Evolutionary conservation across 2,797 vertebrate species (phyloP), one percentile per base, ranked within the genome.

Genomic region (Uromys caudimaculatus): DNA sequence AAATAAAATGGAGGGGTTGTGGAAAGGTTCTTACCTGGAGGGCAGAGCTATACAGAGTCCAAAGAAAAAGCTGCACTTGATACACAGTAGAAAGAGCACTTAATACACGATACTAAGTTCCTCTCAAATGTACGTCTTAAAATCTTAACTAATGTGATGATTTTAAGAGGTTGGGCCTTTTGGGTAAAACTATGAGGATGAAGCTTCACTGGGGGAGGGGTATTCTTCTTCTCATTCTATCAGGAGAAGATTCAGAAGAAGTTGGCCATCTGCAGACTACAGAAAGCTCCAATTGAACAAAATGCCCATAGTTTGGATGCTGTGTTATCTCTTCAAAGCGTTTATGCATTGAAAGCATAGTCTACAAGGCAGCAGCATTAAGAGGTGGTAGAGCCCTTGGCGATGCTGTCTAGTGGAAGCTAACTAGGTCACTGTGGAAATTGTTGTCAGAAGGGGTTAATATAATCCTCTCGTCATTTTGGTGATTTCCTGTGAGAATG

Each of bases 21-120:
- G 44, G 21, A 41, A 78, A 89, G 21, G 10, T 38, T 29, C 10
- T 6, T 35, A 47, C 38, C 6, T 56, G 17, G 23, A 71, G 27
- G 4, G 60, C 0, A 29, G n/a, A 85, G 47, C 6, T 17, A 79
- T 1, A 27, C 2, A 75, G 4, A 0, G 7, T 92, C n/a, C 13
- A 41, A 84, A 91, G 58, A 60, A 84, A 93, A 90, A 32, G 38
- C 32, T 62, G 17, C 13, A 23, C 6, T 64, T 73, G 16, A 47
- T 62, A 78, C 3, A 52, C 1, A 60, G 1, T 64, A 12, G n/a
- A 58, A 69, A 58, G 41, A 62, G 32, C n/a, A 90, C 58, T 81
- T 44, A 56, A 35, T 75, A 38, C 5, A 27, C 38, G 38, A n/a
- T 35, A 23, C 29, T 23, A 14, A 38, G n/a, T 4, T 50, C 29